Percentiles rank a stretch among this genome's conserved stretches.
These are phyloP conservation scores for Phyllotis vaccarum DNA, from an alignment of 2,797 vertebrate genomes.

Conservation along the genomic window DNA sequence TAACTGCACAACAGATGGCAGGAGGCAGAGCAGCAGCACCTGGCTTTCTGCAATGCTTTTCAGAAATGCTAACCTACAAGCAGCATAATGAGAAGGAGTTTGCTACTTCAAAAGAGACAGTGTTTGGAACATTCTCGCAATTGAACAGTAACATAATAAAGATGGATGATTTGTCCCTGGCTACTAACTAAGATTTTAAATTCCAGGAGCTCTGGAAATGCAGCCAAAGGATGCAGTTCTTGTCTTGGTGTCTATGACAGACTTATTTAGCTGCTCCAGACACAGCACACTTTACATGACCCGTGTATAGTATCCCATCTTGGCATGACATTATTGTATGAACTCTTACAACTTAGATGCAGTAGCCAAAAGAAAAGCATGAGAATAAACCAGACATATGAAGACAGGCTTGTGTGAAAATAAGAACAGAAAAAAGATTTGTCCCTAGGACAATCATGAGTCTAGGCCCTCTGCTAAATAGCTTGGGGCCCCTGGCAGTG, in stretches of 20 bases:
- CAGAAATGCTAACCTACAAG: not conserved
- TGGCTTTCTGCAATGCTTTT: not conserved
- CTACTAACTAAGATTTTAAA: conserved; percentile 64
- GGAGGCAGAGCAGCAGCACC: not conserved
- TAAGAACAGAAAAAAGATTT: conserved; percentile 19
- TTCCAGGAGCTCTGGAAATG: conserved; percentile 65
- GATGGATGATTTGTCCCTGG: conserved; percentile 49
- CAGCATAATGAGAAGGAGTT: not conserved
- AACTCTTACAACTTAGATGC: conserved; percentile 61
- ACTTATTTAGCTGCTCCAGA: not conserved
- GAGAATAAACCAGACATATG: conserved; percentile 69
- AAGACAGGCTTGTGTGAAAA: conserved; percentile 51
- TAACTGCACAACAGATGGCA: conserved; percentile 19
- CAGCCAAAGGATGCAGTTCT: conserved; percentile 55
- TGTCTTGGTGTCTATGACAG: conserved; percentile 31
- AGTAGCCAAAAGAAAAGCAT: conserved; percentile 70
- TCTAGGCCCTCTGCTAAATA: too few relatives aligned
- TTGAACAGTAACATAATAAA: conserved; percentile 49
- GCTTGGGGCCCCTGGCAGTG: too few relatives aligned
- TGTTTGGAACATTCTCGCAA: conserved; percentile 22
- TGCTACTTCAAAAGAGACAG: not conserved
- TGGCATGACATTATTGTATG: not conserved
- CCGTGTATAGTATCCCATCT: not conserved
- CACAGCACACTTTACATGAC: not conserved
- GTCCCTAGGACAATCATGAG: not conserved